Base-by-base conservation (phyloP, 1,140 invertebrate genomes). In the Leguminivora glycinivorella region DNA sequence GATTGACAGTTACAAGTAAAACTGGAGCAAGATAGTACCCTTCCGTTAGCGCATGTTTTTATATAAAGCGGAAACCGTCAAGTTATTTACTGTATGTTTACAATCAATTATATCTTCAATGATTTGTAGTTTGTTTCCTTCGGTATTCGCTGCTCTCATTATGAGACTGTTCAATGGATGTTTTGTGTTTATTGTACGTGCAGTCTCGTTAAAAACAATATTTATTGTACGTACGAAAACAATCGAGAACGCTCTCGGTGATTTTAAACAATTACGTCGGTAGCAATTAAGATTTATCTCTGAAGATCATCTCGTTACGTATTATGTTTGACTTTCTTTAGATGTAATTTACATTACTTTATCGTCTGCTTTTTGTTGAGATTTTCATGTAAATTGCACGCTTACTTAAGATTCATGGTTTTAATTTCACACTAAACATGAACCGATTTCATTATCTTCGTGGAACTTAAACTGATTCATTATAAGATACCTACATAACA, bases 121-220 rank as follows among this genome's bases (percentile, higher is more conserved):
- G 47, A 52, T 52, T 22, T 52, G 47, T 22, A 10, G 47, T 22
- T 43, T 43, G 40, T 17, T 17, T 43, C 19, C 47, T 52, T 19
- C 22, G 47, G 47, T 52, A 52, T 52, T 52, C 10, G 17, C 47
- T 22, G 17, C 47, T 9, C 47, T 52, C 47, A 52, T 52, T 52
- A 52, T 52, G n/a, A 17, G 19, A 52, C 47, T 52, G 47, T 22
- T 52, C 47, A 52, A 52, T 52, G 47, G 47, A 52, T 52, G 47
- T 52, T 52, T 52, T 52, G 17, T 52, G 47, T 52, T 52, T 52
- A 52, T 52, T 52, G 19, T 52, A 52, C 22, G 47, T 22, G 10
- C 19, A 17, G 17, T 52, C 47, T 22, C 47, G 19, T 52, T 52
- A 52, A 22, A 43, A 22, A 52, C 19, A 52, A 52, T 52, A 52